These are phyloP conservation scores for Mastomys coucha DNA, from an alignment of 2,113 vertebrate genomes.

Conservation along the genomic window DNA sequence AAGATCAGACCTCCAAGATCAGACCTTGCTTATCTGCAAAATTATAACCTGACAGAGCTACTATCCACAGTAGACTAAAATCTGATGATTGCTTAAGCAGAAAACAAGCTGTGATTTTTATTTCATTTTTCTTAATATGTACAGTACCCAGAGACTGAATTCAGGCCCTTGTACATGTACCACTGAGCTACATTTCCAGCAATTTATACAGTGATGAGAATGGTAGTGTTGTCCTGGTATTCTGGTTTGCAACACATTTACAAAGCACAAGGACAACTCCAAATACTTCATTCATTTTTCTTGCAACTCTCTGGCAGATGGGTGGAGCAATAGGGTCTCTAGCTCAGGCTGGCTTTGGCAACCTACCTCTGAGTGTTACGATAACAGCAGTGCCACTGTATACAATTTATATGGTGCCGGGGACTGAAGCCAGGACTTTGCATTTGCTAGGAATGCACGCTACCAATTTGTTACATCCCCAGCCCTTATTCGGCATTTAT, in stretches of 20 bases:
- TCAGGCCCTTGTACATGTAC: neutral
- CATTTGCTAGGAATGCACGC: neutral
- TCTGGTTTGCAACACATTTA: conserved; percentile 26
- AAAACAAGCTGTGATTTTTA: neutral
- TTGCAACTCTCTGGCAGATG: neutral
- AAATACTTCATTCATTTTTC: conserved; percentile 11
- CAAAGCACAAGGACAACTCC: conserved; percentile 29
- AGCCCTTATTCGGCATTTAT: neutral
- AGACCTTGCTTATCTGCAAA: neutral
- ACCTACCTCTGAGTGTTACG: neutral
- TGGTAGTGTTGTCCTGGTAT: neutral
- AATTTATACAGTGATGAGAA: conserved; percentile 5
- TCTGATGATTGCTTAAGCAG: neutral
- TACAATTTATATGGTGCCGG: too few species aligned
- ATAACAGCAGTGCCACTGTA: neutral
- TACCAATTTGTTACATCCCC: neutral
- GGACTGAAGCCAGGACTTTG: neutral
- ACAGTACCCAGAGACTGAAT: neutral
- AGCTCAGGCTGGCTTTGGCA: neutral
- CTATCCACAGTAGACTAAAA: neutral
- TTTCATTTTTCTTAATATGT: neutral
- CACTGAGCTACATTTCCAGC: neutral
- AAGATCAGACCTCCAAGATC: conserved; percentile 19
- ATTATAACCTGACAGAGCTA: neutral
- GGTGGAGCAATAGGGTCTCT: neutral